Conservation (phyloP, 2,113 vertebrate species). For the Dissostichus mawsoni region DNA sequence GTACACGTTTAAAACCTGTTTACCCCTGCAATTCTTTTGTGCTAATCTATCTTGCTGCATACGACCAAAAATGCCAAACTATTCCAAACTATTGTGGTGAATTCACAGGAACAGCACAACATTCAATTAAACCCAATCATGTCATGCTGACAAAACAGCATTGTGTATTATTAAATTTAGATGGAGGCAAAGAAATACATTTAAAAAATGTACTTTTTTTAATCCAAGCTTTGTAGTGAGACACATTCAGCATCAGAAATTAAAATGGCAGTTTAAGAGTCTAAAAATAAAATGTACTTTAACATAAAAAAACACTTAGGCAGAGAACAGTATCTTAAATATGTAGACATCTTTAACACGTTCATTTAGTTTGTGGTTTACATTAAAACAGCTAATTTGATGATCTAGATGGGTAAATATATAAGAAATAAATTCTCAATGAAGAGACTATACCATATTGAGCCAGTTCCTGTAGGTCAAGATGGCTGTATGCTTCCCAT, state of each 20-base stretch:
- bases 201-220: too few relatives aligned
- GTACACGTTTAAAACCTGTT: too few relatives aligned
- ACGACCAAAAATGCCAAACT: too few relatives aligned
- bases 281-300: slow-evolving; percentile 23
- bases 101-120: too few relatives aligned
- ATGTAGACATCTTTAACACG: background rate
- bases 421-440: background rate
- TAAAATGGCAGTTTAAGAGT: slow-evolving; percentile 55
- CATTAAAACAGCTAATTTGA: background rate
- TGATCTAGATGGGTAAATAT: background rate
- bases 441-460: slow-evolving; percentile 87
- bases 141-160: too few relatives aligned
- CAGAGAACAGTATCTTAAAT: slow-evolving; percentile 17
- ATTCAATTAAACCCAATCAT: too few relatives aligned
- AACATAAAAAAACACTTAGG: slow-evolving; percentile 26
- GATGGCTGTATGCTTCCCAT: slow-evolving; percentile 94
- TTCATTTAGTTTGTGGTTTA: background rate
- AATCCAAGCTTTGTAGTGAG: too few relatives aligned
- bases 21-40: too few relatives aligned
- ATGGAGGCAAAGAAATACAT: too few relatives aligned
- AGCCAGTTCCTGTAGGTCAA: slow-evolving; percentile 92
- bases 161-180: too few relatives aligned
- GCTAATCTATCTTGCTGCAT: too few relatives aligned
- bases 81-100: too few relatives aligned
- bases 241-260: slow-evolving; percentile 21